A percentile compares a stretch with the other conserved stretches of the same genome.
Conservation (phyloP, 1,140 invertebrate genomes). For the Cherax quadricarinatus region DNA sequence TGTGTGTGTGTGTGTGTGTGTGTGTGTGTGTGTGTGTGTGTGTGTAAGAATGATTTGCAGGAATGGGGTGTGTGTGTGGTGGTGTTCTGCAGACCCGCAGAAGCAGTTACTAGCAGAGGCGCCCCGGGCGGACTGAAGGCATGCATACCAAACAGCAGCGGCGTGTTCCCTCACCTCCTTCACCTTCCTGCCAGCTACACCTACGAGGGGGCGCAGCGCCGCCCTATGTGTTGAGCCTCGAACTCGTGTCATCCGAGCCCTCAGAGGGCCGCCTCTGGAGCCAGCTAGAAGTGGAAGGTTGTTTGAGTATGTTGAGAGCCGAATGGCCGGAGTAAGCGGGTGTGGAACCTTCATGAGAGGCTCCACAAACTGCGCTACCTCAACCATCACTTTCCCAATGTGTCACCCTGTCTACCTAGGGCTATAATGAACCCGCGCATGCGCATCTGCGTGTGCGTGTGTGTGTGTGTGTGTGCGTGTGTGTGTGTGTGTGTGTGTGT, state of each 20-base stretch:
- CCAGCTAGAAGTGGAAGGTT: too few species aligned
- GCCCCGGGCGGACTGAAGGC: constrained; percentile 31
- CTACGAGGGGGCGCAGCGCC: neutral
- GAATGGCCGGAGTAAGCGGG: too few species aligned
- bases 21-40: constrained; percentile 28
- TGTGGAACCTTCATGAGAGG: too few species aligned
- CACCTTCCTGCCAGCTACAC: constrained; percentile 24
- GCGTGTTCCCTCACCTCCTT: constrained; percentile 9
- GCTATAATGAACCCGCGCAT: too few species aligned
- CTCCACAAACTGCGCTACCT: too few species aligned
- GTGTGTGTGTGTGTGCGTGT: too few species aligned
- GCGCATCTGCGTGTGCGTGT: too few species aligned
- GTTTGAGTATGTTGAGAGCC: too few species aligned
- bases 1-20: too few species aligned
- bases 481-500: too few species aligned
- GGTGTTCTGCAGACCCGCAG: constrained; percentile 32
- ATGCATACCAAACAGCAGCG: constrained; percentile 37
- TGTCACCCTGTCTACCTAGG: neutral
- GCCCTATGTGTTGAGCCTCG: constrained; percentile 16
- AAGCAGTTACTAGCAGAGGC: constrained; percentile 42
- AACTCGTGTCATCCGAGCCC: constrained; percentile 30
- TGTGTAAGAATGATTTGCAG: neutral
- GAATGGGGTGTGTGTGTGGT: constrained; percentile 20
- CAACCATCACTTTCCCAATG: constrained; percentile 3
- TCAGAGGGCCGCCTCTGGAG: constrained; percentile 4